Percentiles rank a stretch among this genome's conserved stretches.
phyloP scores from a whole-genome alignment of 2,797 vertebrate genomes.

The Sarcoramphus papa region DNA sequence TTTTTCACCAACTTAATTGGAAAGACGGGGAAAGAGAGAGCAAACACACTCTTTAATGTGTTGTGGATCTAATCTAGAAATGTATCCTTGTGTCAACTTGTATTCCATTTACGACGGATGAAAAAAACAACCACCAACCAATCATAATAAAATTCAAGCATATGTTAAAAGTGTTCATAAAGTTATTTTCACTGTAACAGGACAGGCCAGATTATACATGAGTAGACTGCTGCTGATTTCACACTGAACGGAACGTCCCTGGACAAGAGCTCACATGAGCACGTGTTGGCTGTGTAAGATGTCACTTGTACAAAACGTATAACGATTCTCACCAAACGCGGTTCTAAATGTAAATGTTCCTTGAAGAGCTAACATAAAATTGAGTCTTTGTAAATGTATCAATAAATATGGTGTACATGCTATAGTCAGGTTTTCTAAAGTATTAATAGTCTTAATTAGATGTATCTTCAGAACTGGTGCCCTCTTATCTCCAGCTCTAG shows the following conservation, averaged over 20 bases:
- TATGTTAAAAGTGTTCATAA: constrained; percentile 35
- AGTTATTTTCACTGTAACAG: constrained; percentile 55
- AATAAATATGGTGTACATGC: constrained; percentile 61
- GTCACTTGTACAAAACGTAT: constrained; percentile 26
- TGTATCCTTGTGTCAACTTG: constrained; percentile 57
- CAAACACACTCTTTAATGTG: constrained; percentile 52
- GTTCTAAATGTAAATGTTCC: constrained; percentile 52
- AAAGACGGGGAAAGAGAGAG: constrained; percentile 67
- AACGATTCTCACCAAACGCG: constrained; percentile 19
- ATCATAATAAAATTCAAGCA: constrained; percentile 57
- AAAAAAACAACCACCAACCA: constrained; percentile 52
- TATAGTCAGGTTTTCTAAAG: constrained; percentile 60
- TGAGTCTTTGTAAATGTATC: constrained; percentile 56
- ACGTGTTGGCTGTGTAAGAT: constrained; percentile 8
- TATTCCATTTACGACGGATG: constrained; percentile 41
- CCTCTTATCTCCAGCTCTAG: neutral
- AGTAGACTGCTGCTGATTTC: constrained; percentile 26
- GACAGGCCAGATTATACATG: constrained; percentile 9
- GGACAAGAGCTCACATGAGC: constrained; percentile 3
- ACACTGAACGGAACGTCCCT: neutral
- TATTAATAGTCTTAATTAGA: constrained; percentile 37
- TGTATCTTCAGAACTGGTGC: neutral
- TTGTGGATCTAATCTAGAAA: constrained; percentile 66
- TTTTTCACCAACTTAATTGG: constrained; percentile 74
- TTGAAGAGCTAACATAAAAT: constrained; percentile 36